Base-by-base conservation (phyloP, 2,113 vertebrate genomes). In the Mobula birostris region DNA sequence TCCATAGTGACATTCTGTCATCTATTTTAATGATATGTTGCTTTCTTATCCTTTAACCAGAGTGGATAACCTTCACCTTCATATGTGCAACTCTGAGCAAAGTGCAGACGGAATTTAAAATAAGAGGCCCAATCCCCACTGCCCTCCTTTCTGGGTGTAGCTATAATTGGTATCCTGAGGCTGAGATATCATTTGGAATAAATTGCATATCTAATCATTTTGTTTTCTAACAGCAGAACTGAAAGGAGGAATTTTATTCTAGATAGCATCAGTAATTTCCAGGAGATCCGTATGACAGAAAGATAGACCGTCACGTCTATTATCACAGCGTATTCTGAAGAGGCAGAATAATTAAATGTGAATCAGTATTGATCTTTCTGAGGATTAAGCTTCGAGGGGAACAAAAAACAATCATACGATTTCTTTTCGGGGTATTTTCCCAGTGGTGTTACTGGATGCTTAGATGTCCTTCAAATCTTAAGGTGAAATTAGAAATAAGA, bases 181-280 rank as follows among this genome's bases (percentile, higher is more conserved):
- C 68, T 56, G 19, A 74, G 91, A 29, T 7, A 93, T 36, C 68
- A 66, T 88, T 93, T 93, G 91, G 91, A 93, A 93, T 74, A 93
- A 93, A 93, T 40, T 72, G 36, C 91, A 74, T 93, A 93, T 93
- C 91, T 93, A 66, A 93, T 93, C 68, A 93, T 48, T 93, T 74
- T 74, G 32, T 93, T 93, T 74, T 74, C 58, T 74, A 24, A 63
- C 17, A 93, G 90, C 91, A 8, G 40, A 93, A 76, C 32, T 76
- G 68, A 76, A 93, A 93, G 91, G 68, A 48, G 91, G 68, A 93
- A 74, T 17, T 74, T 93, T 48, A 2, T 56, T 27, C 56, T 0
- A 93, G 91, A 93, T 93, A 93, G 8, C 9, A 93, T 93, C 91
- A 74, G 32, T 93, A 93, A 93, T 93, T 93, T 93, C 24, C 11